A percentile compares a stretch with the other conserved stretches of the same genome.
phyloP scores from a whole-genome alignment of 2,113 vertebrate species.

The Lucifuga dentata region DNA sequence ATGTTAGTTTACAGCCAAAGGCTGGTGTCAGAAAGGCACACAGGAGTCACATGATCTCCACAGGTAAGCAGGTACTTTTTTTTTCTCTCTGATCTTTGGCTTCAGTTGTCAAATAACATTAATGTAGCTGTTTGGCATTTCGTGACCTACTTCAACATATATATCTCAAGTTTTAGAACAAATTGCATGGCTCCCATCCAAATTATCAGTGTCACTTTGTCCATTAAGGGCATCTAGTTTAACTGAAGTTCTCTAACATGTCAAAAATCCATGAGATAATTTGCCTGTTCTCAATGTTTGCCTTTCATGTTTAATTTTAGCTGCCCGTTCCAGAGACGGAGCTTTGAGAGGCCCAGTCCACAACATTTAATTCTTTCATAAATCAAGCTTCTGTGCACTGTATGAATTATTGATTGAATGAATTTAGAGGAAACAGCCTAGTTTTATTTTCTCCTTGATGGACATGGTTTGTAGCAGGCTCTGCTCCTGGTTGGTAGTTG shows the following conservation, averaged over 20 bases:
- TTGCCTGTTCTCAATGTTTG: conserved; percentile 57
- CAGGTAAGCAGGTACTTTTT: conserved; percentile 61
- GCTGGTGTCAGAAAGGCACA: conserved; percentile 24
- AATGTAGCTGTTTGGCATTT: conserved; percentile 55
- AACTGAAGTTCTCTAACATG: conserved; percentile 19
- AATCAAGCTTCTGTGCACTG: conserved; percentile 67
- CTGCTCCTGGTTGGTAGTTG: conserved; percentile 6
- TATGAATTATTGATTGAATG: conserved; percentile 78
- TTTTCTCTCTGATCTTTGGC: conserved; percentile 54
- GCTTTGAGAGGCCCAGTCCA: conserved; percentile 60
- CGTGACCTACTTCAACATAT: conserved; percentile 57
- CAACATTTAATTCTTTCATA: conserved; percentile 77
- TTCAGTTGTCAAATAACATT: conserved; percentile 53
- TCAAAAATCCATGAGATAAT: conserved; percentile 36
- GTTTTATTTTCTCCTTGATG: conserved; percentile 73
- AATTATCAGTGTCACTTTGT: conserved; percentile 16
- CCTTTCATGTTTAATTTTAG: conserved; percentile 74
- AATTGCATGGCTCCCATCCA: not conserved
- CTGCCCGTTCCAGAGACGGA: conserved; percentile 63
- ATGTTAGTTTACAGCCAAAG: conserved; percentile 14
- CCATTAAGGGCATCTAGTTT: conserved; percentile 8
- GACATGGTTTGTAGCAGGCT: conserved; percentile 64
- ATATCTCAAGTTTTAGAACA: not conserved
- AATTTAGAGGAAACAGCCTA: conserved; percentile 73
- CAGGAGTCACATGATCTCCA: conserved; percentile 39